Evolutionary conservation across 2,797 vertebrate species (phyloP).

Genomic region (Propithecus deckenii): DNA sequence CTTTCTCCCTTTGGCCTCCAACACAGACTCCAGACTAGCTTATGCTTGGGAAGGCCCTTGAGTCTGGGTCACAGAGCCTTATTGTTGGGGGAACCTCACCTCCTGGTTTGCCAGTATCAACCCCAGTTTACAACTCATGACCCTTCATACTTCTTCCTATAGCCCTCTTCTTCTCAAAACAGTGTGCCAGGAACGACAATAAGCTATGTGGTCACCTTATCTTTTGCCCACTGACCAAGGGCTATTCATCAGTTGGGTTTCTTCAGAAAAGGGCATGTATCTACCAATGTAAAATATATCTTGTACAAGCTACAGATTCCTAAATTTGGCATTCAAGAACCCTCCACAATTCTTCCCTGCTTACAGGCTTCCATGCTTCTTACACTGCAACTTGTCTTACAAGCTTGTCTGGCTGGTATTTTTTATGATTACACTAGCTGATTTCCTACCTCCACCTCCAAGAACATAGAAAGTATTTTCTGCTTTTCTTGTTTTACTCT

Average conservation of each 20-base stretch:
- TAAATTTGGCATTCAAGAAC: background rate
- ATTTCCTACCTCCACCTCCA: too few relatives aligned
- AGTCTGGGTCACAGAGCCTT: background rate
- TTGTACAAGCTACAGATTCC: background rate
- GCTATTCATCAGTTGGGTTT: background rate
- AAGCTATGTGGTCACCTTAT: background rate
- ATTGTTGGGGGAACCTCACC: background rate
- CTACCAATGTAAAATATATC: background rate
- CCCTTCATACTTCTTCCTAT: background rate
- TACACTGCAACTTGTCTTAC: background rate
- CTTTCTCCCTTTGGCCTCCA: background rate
- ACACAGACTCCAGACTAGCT: background rate
- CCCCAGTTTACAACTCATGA: background rate
- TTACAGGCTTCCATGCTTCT: background rate
- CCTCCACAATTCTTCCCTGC: background rate
- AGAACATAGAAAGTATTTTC: too few relatives aligned
- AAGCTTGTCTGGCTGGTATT: background rate
- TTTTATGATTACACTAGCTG: background rate
- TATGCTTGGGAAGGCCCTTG: background rate
- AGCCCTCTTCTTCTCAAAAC: background rate
- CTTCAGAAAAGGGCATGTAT: background rate
- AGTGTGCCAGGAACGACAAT: background rate
- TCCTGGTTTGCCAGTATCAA: background rate
- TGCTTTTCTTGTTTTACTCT: too few relatives aligned
- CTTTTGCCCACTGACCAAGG: background rate